Base-by-base conservation (phyloP, 2,113 vertebrate species). In the Fregetta grallaria region DNA sequence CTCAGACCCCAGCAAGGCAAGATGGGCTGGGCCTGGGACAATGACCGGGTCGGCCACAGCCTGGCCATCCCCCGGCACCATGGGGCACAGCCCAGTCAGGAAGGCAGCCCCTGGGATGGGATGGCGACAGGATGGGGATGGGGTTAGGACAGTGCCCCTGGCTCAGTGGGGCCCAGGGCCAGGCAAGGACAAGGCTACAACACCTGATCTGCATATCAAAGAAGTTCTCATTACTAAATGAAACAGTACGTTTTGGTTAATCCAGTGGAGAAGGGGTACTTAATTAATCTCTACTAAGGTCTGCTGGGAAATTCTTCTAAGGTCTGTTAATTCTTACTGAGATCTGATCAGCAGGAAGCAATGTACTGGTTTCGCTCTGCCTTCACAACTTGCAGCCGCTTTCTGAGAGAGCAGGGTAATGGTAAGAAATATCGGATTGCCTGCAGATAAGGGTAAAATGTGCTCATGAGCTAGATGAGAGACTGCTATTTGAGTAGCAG, bases 271-370 rank as follows among this genome's bases (percentile, higher is more conserved):
- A 92, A 91, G 40, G 61, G 77, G 34, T 82, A 89, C 80, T 96
- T 96, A 96, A 96, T 95, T 96, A 95, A 97, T 96, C 84, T 96
- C 80, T 91, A 10, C 73, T 0, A 1, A 87, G 66, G 84, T 96
- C 95, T 96, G 73, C 52, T 86, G 96, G 94, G 94, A 96, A 96
- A 96, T 96, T 96, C 90, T 92, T 94, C 91, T 94, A 95, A 89
- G 89, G 94, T 92, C 94, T 96, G 89, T 91, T 97, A 97, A 96
- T 96, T 97, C 95, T 95, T 95, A 77, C 52, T 78, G 89, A 96
- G 91, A 95, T 95, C 72, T 86, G 91, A 97, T 97, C 93, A 92
- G 94, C 68, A 74, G 80, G 83, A 95, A 91, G 80, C 17, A 91
- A 34, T 30, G 30, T 71, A 62, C 52, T 38, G 59, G 55, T 66